These are phyloP conservation scores for Parascotia fuliginaria DNA, from an alignment of 2,888 invertebrate genomes.

Conservation along the genomic window DNA sequence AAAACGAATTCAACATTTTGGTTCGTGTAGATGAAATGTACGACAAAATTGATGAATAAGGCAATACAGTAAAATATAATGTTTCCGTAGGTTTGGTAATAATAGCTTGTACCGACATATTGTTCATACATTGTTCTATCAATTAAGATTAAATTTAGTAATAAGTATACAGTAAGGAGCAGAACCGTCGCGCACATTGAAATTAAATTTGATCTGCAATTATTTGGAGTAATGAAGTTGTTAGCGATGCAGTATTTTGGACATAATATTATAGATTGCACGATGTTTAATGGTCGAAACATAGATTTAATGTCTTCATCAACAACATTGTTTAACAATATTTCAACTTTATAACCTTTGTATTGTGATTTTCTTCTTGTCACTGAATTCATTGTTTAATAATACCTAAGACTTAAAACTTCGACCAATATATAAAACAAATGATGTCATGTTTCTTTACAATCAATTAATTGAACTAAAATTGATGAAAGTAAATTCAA, in stretches of 20 bases:
- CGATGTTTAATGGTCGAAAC: conserved; percentile 16
- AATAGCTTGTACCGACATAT: not conserved
- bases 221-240: not conserved
- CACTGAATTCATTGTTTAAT: not conserved
- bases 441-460: too few species aligned
- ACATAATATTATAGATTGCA: conserved; percentile 9
- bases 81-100: not conserved
- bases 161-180: not conserved
- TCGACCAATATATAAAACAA: too few species aligned
- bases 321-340: conserved; percentile 1
- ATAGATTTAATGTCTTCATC: conserved; percentile 13
- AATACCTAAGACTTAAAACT: too few species aligned
- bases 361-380: not conserved
- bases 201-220: not conserved
- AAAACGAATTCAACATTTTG: not conserved
- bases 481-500: too few species aligned
- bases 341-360: not conserved
- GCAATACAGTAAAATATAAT: not conserved
- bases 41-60: not conserved
- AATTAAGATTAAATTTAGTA: not conserved
- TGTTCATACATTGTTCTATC: not conserved
- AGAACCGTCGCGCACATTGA: not conserved
- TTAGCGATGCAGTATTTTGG: conserved; percentile 18
- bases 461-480: too few species aligned
- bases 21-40: not conserved